Conservation (phyloP, 1,140 invertebrate species). For the Mizuhopecten yessoensis region DNA sequence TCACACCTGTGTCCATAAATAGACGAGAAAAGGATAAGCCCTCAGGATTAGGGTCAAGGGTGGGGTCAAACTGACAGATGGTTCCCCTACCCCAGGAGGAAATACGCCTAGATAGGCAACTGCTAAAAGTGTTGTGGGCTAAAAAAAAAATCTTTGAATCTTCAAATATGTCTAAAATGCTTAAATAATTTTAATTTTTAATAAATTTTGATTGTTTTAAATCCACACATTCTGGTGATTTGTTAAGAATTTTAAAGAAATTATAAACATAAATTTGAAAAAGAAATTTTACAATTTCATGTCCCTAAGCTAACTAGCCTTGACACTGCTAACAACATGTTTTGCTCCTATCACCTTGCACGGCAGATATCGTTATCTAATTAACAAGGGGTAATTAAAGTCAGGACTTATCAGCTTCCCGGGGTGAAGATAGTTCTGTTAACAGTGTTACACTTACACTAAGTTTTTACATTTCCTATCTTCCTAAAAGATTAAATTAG, state of each 20-base stretch:
- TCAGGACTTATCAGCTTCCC: background rate
- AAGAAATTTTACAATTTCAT: no score
- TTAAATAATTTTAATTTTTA: no score
- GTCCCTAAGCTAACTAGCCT: background rate
- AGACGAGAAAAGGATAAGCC: background rate
- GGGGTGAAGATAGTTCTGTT: background rate
- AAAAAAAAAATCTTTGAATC: no score
- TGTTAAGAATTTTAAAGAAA: background rate
- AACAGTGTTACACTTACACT: no score
- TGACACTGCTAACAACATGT: background rate
- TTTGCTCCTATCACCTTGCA: background rate
- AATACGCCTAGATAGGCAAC: background rate
- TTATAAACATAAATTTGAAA: no score
- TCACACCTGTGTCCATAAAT: background rate
- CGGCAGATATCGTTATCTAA: background rate
- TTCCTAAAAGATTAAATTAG: background rate
- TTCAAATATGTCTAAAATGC: no score
- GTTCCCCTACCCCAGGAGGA: background rate
- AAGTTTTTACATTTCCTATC: no score
- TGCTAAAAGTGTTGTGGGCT: background rate
- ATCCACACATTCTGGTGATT: background rate
- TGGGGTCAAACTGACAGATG: background rate
- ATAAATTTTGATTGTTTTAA: no score
- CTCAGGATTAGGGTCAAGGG: background rate
- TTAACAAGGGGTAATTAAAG: conserved; percentile 5